Conservation (phyloP, 2,888 invertebrate species). For the Mechanitis mazaeus region DNA sequence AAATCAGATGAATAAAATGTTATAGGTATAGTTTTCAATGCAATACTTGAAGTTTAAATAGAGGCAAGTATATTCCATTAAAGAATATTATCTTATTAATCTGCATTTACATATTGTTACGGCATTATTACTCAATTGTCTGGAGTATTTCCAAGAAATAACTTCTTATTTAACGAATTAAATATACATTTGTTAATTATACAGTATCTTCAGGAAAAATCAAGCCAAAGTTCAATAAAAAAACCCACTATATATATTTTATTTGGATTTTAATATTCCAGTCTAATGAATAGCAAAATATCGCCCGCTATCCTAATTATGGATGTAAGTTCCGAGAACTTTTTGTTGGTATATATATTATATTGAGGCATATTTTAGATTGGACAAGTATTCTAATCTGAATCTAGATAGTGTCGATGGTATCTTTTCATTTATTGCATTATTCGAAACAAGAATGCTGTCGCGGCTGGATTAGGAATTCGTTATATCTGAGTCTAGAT, state of each 20-base stretch:
- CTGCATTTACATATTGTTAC: neutral
- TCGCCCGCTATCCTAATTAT: conserved; percentile 6
- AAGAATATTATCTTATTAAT: neutral
- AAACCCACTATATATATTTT: neutral
- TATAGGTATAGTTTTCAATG: conserved; percentile 19
- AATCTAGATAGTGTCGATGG: conserved; percentile 32
- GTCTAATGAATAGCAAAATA: conserved; percentile 1
- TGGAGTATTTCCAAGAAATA: no score
- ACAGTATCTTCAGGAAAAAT: no score
- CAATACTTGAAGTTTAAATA: conserved; percentile 22
- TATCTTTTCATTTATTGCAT: conserved; percentile 38
- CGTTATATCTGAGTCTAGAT: conserved; percentile 65
- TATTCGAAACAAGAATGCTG: conserved; percentile 58
- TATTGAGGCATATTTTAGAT: conserved; percentile 22
- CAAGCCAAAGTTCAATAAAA: no score
- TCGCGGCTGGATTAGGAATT: conserved; percentile 63
- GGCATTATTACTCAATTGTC: no score
- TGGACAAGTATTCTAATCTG: conserved; percentile 28
- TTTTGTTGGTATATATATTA: conserved; percentile 1
- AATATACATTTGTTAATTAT: no score
- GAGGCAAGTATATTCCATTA: conserved; percentile 13
- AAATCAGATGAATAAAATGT: conserved; percentile 26
- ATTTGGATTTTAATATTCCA: neutral
- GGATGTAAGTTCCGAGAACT: conserved; percentile 7
- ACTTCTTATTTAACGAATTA: no score